phyloP scores from a whole-genome alignment of 2,113 vertebrate species.

The Chelonoidis abingdonii region DNA sequence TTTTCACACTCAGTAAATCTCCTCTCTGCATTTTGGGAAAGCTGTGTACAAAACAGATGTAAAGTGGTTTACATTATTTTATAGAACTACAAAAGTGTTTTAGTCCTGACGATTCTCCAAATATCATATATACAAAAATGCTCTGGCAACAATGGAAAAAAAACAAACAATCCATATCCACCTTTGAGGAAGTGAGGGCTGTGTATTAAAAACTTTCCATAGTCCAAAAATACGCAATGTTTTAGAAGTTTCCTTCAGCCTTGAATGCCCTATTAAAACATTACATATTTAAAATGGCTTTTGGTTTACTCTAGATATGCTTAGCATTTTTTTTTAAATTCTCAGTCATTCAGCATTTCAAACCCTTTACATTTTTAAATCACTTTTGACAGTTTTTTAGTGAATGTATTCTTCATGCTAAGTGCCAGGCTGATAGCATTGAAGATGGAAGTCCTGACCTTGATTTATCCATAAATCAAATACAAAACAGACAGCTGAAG shows the following conservation, averaged over 20 bases:
- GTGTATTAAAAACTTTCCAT: neutral
- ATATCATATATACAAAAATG: neutral
- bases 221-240: neutral
- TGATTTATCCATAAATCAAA: neutral
- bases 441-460: neutral
- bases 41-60: neutral
- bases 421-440: neutral
- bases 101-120: neutral
- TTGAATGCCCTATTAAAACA: neutral
- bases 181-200: neutral
- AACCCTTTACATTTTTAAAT: neutral
- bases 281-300: neutral
- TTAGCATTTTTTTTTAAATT: neutral
- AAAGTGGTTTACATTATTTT: neutral
- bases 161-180: neutral
- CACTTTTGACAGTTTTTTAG: rapidly evolving
- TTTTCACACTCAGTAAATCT: neutral
- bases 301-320: neutral
- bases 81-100: neutral
- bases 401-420: rapidly evolving
- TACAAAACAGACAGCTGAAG: neutral
- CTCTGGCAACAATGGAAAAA: neutral
- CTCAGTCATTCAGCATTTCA: neutral
- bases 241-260: neutral
- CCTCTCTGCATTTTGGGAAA: neutral